Evolutionary conservation across 2,113 vertebrate genomes (phyloP).

Genomic region (Cranoglanis bouderius): DNA sequence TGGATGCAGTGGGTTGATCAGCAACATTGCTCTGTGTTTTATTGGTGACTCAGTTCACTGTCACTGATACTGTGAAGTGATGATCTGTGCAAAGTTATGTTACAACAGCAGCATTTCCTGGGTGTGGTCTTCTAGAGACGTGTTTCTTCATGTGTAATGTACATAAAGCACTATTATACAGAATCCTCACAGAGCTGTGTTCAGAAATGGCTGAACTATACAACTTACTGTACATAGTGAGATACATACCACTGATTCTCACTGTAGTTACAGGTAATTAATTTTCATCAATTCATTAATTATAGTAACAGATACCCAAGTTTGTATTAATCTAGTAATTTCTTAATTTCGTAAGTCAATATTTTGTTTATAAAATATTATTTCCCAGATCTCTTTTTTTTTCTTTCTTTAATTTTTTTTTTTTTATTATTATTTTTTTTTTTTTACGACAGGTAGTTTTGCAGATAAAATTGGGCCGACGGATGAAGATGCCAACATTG

Average conservation of each 20-base stretch:
- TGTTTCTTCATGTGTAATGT: background rate
- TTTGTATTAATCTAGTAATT: too few relatives aligned
- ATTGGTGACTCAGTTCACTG: background rate
- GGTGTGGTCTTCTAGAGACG: background rate
- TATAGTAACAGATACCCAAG: background rate
- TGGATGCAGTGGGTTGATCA: too few relatives aligned
- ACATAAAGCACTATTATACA: constrained; percentile 5
- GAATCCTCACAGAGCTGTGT: background rate
- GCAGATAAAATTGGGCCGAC: too few relatives aligned
- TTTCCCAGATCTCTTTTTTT: too few relatives aligned
- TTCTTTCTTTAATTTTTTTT: too few relatives aligned
- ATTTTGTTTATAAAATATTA: too few relatives aligned
- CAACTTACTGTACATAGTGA: background rate
- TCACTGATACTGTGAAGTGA: background rate
- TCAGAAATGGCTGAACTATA: background rate
- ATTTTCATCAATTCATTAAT: background rate
- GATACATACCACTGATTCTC: too few relatives aligned
- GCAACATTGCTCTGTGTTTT: too few relatives aligned
- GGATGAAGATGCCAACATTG: too few relatives aligned
- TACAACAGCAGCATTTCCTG: background rate
- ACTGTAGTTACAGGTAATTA: background rate
- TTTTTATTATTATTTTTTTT: too few relatives aligned
- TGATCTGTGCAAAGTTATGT: background rate
- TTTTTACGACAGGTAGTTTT: too few relatives aligned
- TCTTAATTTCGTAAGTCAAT: too few relatives aligned